Evolutionary conservation across 2,888 invertebrate species (phyloP).

Genomic region (Trypoxylon attenuatum): DNA sequence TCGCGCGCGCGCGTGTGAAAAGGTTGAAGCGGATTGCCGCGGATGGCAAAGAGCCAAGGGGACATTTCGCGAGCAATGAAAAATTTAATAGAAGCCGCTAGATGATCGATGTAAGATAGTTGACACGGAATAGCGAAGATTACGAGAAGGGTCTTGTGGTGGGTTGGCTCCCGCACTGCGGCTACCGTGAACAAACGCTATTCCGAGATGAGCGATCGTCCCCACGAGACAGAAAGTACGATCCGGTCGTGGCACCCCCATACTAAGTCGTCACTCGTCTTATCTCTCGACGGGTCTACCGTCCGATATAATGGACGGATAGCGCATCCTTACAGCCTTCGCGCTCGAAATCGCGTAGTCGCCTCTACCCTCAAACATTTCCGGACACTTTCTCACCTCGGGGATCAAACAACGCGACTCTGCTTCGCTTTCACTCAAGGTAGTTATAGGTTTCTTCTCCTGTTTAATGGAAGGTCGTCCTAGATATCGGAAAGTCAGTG

Average conservation of each 20-base stretch:
- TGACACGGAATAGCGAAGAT: constrained; percentile 67
- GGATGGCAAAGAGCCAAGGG: background rate
- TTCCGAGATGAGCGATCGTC: constrained; percentile 70
- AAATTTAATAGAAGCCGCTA: constrained; percentile 64
- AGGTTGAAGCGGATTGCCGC: background rate
- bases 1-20: background rate
- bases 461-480: no score
- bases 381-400: no score
- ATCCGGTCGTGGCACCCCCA: constrained; percentile 56
- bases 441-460: no score
- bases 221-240: constrained; percentile 64
- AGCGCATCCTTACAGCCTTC: constrained; percentile 1
- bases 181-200: constrained; percentile 57
- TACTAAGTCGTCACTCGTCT: constrained; percentile 57
- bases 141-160: constrained; percentile 57
- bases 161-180: constrained; percentile 27
- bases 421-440: no score
- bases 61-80: constrained; percentile 39
- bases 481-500: no score
- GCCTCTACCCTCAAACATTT: background rate
- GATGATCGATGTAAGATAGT: constrained; percentile 71
- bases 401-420: no score
- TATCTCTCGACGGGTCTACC: constrained; percentile 54
- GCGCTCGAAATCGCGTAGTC: background rate
- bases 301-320: constrained; percentile 40